Base-by-base conservation (phyloP, 2,113 vertebrate species). In the Tichodroma muraria region DNA sequence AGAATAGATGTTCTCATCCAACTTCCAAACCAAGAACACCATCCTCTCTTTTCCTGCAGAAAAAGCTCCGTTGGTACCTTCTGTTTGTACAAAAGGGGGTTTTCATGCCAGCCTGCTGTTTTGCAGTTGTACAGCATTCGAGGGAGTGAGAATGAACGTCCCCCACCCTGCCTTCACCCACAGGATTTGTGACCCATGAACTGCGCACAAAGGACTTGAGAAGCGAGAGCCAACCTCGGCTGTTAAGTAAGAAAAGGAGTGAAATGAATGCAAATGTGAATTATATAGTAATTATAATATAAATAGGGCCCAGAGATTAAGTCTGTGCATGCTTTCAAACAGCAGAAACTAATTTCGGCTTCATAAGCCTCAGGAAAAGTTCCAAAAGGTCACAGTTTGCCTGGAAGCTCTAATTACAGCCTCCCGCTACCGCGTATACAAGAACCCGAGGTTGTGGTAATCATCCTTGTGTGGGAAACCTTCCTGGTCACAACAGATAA, bases 401-500 rank as follows among this genome's bases (percentile, higher is more conserved):
- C 95, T 86, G 54, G 50, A 45, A 92, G 94, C 59, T 79, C 91
- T 93, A 95, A 89, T 93, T 92, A 95, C 63, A 81, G 17, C 71
- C 22, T 82, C 69, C 53, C 12, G 15, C 77, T 45, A 52, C 45
- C 11, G 37, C 27, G 60, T 45, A 93, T 5, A 44, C 93, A 71
- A 24, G 70, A 66, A 11, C 3, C 38, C 31, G 80, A 44, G 79
- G 1, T 13, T 53, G 44, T 64, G 16, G n/a, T 49, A 90, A 89
- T 85, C 84, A 57, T n/a, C 73, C 81, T 33, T 13, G 52, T 50
- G 20, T 42, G 28, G 85, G 91, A 63, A 71, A 60, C 64, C 50
- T 22, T 18, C 22, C 93, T 96, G 94, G 84, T 37, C 93, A 89
- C 86, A 60, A 30, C 61, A 95, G 96, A 97, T 96, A 96, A 96